phyloP scores from a whole-genome alignment of 2,113 vertebrate species.

The Lichenostomus cassidix region DNA sequence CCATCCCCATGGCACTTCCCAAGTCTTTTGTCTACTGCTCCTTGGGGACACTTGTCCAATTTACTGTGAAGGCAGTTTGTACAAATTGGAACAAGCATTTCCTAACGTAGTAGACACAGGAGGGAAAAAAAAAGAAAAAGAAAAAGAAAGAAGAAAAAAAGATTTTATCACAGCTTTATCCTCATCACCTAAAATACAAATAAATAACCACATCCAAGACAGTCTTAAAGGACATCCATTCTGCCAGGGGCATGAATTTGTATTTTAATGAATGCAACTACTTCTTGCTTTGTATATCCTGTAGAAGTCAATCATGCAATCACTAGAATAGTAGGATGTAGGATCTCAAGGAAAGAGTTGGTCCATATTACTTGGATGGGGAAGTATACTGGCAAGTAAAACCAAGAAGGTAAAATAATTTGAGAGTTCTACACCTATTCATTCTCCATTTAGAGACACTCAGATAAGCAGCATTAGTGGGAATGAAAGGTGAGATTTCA shows the following conservation, averaged over 20 bases:
- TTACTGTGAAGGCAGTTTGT: constrained; percentile 21
- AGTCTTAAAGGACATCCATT: background rate
- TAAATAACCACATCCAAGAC: background rate
- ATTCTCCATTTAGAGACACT: background rate
- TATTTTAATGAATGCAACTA: background rate
- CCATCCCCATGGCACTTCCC: background rate
- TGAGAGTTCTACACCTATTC: background rate
- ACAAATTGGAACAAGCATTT: background rate
- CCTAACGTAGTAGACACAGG: background rate
- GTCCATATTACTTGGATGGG: background rate
- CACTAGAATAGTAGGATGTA: accelerated
- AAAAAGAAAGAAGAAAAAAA: background rate
- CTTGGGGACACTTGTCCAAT: constrained; percentile 20
- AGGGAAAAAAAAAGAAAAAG: accelerated
- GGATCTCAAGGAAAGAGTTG: background rate
- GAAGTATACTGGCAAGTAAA: background rate
- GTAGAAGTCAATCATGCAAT: background rate
- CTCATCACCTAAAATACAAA: background rate
- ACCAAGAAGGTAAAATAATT: background rate
- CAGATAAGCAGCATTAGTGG: background rate
- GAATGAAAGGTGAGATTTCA: background rate
- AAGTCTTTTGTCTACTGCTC: constrained; percentile 33
- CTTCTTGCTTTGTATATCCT: background rate
- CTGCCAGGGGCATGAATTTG: background rate
- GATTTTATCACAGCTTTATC: background rate